phyloP scores from a whole-genome alignment of 2,888 invertebrate genomes.

The Bembecia ichneumoniformis region DNA sequence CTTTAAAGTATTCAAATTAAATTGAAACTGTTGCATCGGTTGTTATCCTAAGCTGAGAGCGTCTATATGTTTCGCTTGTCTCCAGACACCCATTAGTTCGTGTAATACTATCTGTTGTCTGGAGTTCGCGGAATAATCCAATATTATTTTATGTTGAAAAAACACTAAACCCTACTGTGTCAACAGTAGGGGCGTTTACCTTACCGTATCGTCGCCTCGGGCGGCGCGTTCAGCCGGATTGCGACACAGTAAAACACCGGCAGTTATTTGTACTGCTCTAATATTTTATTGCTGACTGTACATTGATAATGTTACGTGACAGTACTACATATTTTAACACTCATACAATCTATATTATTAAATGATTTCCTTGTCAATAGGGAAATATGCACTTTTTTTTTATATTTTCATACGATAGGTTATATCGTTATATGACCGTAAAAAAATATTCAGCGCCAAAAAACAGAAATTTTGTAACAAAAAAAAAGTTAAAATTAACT shows the following conservation, averaged over 20 bases:
- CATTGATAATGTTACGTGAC: background rate
- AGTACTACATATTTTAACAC: background rate
- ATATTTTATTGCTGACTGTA: conserved; percentile 1
- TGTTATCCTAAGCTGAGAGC: too few relatives aligned
- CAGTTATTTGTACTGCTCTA: conserved; percentile 4
- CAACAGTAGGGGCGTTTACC: background rate
- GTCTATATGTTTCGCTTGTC: background rate
- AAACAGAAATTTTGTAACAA: too few relatives aligned
- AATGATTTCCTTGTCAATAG: too few relatives aligned
- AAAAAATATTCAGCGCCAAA: too few relatives aligned
- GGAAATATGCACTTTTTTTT: too few relatives aligned
- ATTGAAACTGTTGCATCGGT: too few relatives aligned
- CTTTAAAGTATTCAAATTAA: too few relatives aligned
- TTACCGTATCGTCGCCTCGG: background rate
- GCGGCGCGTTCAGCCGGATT: conserved; percentile 1
- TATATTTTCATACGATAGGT: too few relatives aligned
- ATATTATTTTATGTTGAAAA: background rate
- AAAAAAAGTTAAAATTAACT: too few relatives aligned
- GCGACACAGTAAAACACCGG: background rate
- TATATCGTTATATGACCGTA: too few relatives aligned
- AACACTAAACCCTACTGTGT: conserved; percentile 3
- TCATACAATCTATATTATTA: too few relatives aligned
- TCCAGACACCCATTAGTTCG: background rate
- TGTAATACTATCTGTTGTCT: background rate
- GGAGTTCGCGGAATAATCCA: background rate